Evolutionary conservation across 1,140 invertebrate species (phyloP), one percentile per base, ranked within the genome.

Genomic region (Brachionus plicatilis): DNA sequence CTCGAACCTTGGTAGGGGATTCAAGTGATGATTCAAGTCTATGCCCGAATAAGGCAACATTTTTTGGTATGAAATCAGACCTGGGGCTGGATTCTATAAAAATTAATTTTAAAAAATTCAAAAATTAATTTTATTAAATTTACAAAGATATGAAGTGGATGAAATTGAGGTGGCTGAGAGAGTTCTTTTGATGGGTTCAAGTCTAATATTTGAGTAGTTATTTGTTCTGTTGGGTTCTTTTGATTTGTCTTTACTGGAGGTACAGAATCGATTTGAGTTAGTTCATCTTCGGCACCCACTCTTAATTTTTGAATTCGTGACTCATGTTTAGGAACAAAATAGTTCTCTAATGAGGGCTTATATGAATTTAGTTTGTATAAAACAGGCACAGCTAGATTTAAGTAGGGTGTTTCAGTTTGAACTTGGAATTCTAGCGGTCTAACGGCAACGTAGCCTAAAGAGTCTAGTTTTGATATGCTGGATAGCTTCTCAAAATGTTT

Each of bases 81-180:
- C 88, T 47, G 89, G 89, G 7, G 87, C 86, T 43, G 89, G 88
- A 85, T 90, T 90, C 89, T 90, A n/a, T 12, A 14, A 66, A 45
- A 56, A 7, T 70, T 17, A 45, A 56, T 37, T 27, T 27, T 45
- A 20, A 24, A 17, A 60, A 60, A 53, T 53, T 17, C 17, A 17
- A 60, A 60, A 60, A 9, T 24, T 24, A 17, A 17, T 60, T 60
- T 8, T 37, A 47, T 56, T 1, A 50, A 78, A 87, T 88, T 87
- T 86, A 90, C 89, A 88, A 90, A 89, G 56, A 89, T 89, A 86
- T 89, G 88, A 11, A 90, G 85, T 45, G 87, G 85, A 79, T 88
- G 88, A 85, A 89, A 90, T 76, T 88, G 86, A 60, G 88, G 88
- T n/a, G 88, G 87, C 50, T 87, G 86, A 85, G 89, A 88, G 14